phyloP scores from a whole-genome alignment of 2,797 vertebrate species.

The Gymnoscopelus microlampas region DNA sequence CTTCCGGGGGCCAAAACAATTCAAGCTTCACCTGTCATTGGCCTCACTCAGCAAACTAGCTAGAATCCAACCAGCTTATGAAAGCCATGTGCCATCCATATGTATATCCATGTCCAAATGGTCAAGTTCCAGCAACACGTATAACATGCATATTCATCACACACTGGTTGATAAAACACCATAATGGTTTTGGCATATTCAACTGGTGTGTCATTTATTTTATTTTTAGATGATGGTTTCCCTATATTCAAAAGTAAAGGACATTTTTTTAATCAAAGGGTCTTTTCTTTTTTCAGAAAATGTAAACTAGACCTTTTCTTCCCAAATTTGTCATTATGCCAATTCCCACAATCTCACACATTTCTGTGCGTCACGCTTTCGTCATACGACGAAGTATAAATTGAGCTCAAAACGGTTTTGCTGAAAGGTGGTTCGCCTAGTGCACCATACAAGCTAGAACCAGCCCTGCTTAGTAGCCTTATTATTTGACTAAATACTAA shows the following conservation, averaged over 20 bases:
- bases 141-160: not conserved
- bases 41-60: slow-evolving; percentile 28
- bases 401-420: no score
- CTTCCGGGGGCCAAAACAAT: slow-evolving; percentile 50
- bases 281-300: not conserved
- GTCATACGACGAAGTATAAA: no score
- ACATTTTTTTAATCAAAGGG: no score
- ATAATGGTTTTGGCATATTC: not conserved
- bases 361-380: no score
- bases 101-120: slow-evolving; percentile 18
- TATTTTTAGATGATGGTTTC: not conserved
- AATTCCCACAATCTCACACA: no score
- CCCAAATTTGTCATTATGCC: no score
- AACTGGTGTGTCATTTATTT: not conserved
- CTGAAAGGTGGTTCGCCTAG: no score
- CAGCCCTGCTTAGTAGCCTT: no score
- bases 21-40: slow-evolving; percentile 48
- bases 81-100: slow-evolving; percentile 33
- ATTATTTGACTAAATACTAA: no score
- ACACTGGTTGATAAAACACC: not conserved
- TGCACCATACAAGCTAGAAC: no score
- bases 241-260: not conserved
- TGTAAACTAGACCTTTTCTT: not conserved
- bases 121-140: slow-evolving; percentile 8
- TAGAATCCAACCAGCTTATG: slow-evolving; percentile 26